Base-by-base conservation (phyloP, 2,888 invertebrate species). In the Mythimna albipuncta region DNA sequence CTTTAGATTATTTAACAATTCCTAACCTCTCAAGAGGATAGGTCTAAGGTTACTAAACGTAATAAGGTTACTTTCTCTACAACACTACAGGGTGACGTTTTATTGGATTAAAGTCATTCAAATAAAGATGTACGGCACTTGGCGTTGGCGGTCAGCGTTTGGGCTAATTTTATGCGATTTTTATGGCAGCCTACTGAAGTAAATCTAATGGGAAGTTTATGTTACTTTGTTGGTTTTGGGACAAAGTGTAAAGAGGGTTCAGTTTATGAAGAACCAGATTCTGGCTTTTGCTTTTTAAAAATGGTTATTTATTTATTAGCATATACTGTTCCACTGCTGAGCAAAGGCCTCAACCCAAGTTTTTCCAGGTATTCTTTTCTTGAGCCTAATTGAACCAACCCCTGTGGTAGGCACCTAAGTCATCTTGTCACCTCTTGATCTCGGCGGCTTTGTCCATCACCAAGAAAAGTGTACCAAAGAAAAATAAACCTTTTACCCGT, bases 51-150 rank as follows among this genome's bases (percentile, higher is more conserved):
- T n/a, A 41, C 10, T 38, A 1, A 10, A 13, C 32, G 55, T 57
- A 55, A 55, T 26, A 32, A 57, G 47, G 19, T 47, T 47, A 16
- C 16, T 32, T 11, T 62, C 32, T 62, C 52, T 44, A 70, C 26
- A 62, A 55, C 13, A 55, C 26, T 13, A 32, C 26, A n/a, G 19
- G n/a, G 54, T 38, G 35, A 50, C 32, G 11, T 32, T 61, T 52
- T 74, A 65, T 57, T 64, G 10, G 11, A 70, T 85, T 69, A 85
- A 85, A 75, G 86, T 85, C 78, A 2, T 47, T 21, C 63, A 82
- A 81, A 85, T 85, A 68, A 69, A 77, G 84, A 85, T 54, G 26
- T 69, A 76, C 54, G 44, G 21, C 62, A 32, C 62, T 69, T 75
- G 69, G 59, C 54, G 6, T 70, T 63, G 32, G 19, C 0, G 65